phyloP scores from a whole-genome alignment of 2,797 vertebrate genomes.

The Enteromius anoplus region DNA sequence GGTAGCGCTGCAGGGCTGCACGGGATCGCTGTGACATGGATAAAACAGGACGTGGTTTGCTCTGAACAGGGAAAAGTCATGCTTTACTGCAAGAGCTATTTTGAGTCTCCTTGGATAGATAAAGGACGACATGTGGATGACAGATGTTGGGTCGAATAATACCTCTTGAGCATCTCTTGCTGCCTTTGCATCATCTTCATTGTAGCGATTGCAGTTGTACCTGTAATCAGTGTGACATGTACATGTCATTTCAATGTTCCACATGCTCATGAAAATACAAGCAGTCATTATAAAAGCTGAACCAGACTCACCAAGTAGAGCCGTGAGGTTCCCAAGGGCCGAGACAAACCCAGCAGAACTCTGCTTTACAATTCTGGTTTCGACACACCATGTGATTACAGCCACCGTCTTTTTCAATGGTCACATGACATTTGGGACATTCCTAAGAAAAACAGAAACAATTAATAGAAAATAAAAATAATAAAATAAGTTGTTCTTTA shows the following conservation, averaged over 20 bases:
- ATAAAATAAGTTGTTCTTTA: too few relatives aligned
- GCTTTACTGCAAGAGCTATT: background rate
- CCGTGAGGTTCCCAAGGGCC: conserved; percentile 99
- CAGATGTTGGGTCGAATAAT: conserved; percentile 9
- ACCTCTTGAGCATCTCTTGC: conserved; percentile 99
- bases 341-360: conserved; percentile 99
- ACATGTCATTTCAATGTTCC: background rate
- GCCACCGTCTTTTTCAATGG: conserved; percentile 98
- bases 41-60: background rate
- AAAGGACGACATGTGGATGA: background rate
- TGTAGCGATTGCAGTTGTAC: conserved; percentile 99
- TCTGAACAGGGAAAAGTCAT: background rate
- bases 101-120: background rate
- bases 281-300: background rate
- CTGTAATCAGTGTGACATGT: conserved; percentile 69
- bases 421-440: conserved; percentile 99
- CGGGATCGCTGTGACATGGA: conserved; percentile 85
- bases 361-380: conserved; percentile 99
- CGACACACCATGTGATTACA: conserved; percentile 99
- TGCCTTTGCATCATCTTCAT: conserved; percentile 99
- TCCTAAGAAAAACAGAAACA: conserved; percentile 78
- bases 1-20: conserved; percentile 98
- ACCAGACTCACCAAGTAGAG: conserved; percentile 92
- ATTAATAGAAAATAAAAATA: background rate
- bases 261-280: background rate